Conservation (phyloP, 2,113 vertebrate genomes). For the Rynchops niger region DNA sequence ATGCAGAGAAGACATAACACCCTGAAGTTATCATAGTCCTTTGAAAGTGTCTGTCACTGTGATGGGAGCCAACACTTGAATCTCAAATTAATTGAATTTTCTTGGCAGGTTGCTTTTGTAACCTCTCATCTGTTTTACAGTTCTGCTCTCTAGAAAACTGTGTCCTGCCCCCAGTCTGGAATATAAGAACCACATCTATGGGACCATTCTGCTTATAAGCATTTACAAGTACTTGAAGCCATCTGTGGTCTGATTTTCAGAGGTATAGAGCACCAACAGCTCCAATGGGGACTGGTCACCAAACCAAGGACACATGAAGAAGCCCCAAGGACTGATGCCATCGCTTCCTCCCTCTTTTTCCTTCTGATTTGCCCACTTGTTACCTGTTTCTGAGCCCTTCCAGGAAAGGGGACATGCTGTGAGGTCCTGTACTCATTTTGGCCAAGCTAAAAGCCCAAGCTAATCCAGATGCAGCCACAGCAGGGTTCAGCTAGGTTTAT, state of each 20-base stretch:
- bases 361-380: not conserved
- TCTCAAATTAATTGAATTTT: not conserved
- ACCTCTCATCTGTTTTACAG: not conserved
- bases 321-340: not conserved
- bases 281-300: not conserved
- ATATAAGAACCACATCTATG: not conserved
- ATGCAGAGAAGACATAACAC: not conserved
- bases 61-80: not conserved
- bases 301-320: not conserved
- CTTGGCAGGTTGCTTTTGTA: not conserved
- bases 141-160: not conserved
- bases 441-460: not conserved
- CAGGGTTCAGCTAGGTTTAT: not conserved
- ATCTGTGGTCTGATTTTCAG: not conserved
- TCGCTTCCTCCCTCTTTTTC: not conserved
- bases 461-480: not conserved
- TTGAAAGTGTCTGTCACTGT: not conserved
- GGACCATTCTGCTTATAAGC: not conserved
- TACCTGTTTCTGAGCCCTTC: not conserved
- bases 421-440: not conserved
- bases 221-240: not conserved
- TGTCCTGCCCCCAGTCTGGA: not conserved
- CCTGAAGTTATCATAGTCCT: not conserved
- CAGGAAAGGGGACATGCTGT: not conserved
- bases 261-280: not conserved